These are phyloP conservation scores for Bergia sp. DNA, from an alignment of 92 coral and sea anemone genomes.

Conservation along the genomic window DNA sequence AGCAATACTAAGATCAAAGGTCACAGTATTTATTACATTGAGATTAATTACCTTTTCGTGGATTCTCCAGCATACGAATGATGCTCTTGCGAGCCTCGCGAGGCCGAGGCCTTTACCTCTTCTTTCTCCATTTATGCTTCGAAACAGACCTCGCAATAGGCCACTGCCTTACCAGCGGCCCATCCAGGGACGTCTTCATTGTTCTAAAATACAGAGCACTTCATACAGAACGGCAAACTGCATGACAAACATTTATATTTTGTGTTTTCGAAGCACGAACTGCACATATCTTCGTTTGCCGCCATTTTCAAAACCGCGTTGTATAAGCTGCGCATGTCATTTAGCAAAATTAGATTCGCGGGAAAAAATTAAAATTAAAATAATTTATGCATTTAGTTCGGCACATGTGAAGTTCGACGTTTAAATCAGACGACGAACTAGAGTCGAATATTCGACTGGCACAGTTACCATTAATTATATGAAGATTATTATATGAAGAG, in stretches of 20 bases:
- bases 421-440: slow-evolving; percentile 7
- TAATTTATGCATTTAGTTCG: slow-evolving; percentile 2
- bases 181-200: slow-evolving; percentile 27
- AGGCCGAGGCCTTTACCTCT: slow-evolving; percentile 7
- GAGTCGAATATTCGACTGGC: slow-evolving; percentile 1
- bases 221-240: slow-evolving; percentile 26
- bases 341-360: slow-evolving; percentile 27
- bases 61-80: slow-evolving; percentile 18
- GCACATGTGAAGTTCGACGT: background rate
- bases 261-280: slow-evolving; percentile 23
- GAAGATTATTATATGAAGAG: slow-evolving; percentile 58
- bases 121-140: slow-evolving; percentile 30
- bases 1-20: slow-evolving; percentile 3
- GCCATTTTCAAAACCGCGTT: slow-evolving; percentile 29
- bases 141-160: slow-evolving; percentile 20
- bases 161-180: slow-evolving; percentile 36
- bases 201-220: slow-evolving; percentile 10
- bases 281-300: slow-evolving; percentile 17
- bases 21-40: slow-evolving; percentile 17
- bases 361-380: slow-evolving; percentile 8
- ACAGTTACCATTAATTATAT: slow-evolving; percentile 56
- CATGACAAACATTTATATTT: slow-evolving; percentile 27
- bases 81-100: slow-evolving; percentile 12
- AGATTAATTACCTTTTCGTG: slow-evolving; percentile 22
- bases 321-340: slow-evolving; percentile 14